These are phyloP conservation scores for Chondrosia reniformis DNA, from an alignment of 37 sponge, comb jelly and placozoan genomes.

Conservation along the genomic window DNA sequence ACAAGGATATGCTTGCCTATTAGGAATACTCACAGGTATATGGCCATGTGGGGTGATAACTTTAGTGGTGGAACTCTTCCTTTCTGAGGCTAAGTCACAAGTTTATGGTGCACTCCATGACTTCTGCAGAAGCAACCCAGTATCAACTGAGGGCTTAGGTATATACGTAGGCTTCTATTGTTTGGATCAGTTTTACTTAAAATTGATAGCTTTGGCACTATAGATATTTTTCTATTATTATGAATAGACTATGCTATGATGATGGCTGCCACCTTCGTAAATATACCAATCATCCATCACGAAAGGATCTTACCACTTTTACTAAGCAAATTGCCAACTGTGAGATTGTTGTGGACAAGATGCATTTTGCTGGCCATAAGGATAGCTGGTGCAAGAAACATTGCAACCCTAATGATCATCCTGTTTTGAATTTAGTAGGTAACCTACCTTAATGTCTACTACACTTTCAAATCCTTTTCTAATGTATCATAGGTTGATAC, in stretches of 20 bases:
- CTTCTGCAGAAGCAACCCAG: background rate
- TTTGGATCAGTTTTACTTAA: too few species aligned
- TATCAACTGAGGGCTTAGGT: too few species aligned
- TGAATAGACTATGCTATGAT: too few species aligned
- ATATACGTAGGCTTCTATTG: too few species aligned
- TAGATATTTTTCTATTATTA: too few species aligned
- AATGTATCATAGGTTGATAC: slow-evolving; percentile 34
- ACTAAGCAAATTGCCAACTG: background rate
- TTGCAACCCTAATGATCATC: slow-evolving; percentile 6
- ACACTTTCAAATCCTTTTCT: background rate
- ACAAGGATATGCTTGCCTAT: background rate
- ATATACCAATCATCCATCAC: slow-evolving; percentile 7
- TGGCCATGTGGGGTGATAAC: background rate
- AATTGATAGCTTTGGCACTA: too few species aligned
- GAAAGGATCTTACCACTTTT: slow-evolving; percentile 1
- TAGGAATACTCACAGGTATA: background rate
- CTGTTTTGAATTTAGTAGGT: background rate
- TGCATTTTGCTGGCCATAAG: slow-evolving; percentile 45
- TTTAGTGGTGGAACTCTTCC: background rate
- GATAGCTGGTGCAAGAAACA: slow-evolving; percentile 41
- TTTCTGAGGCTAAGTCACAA: background rate
- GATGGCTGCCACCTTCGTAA: slow-evolving; percentile 18
- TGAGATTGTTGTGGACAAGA: slow-evolving; percentile 38
- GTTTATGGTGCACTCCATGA: background rate
- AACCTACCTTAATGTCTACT: background rate